Evolutionary conservation across 2,888 invertebrate species (phyloP).

Genomic region (Chymomyza caudatula): DNA sequence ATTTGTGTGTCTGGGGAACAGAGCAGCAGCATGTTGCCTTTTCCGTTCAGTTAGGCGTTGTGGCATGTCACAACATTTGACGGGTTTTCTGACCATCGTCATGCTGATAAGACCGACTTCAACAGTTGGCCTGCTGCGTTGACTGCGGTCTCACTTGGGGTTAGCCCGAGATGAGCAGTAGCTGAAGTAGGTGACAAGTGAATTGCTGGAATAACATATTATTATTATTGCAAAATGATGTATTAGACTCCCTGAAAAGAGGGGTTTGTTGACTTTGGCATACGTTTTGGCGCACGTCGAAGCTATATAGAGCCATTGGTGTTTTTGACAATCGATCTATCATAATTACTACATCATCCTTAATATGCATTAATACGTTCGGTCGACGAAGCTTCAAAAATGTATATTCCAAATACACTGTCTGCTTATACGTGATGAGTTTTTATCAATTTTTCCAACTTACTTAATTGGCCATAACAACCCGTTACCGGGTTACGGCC

Average conservation of each 20-base stretch:
- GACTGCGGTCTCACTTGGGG: not conserved
- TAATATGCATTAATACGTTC: no score
- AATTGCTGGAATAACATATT: not conserved
- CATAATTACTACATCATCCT: no score
- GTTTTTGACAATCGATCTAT: no score
- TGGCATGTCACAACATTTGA: slow-evolving; percentile 62
- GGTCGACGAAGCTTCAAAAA: no score
- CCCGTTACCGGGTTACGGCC: no score
- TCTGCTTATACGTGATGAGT: no score
- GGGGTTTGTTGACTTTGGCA: not conserved
- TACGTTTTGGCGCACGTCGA: no score
- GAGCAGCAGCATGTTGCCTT: not conserved
- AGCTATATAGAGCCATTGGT: no score
- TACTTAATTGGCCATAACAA: no score
- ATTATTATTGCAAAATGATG: not conserved
- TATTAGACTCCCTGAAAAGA: not conserved
- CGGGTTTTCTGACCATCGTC: slow-evolving; percentile 2
- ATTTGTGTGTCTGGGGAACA: slow-evolving; percentile 5
- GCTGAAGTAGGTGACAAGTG: not conserved
- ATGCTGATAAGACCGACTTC: slow-evolving; percentile 13
- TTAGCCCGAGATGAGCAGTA: not conserved
- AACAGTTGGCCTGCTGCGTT: not conserved
- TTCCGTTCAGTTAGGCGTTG: slow-evolving; percentile 30
- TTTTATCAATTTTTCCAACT: no score
- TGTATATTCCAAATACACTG: no score